Conservation (phyloP, 2,888 invertebrate genomes). For the Agrypnus murinus region DNA sequence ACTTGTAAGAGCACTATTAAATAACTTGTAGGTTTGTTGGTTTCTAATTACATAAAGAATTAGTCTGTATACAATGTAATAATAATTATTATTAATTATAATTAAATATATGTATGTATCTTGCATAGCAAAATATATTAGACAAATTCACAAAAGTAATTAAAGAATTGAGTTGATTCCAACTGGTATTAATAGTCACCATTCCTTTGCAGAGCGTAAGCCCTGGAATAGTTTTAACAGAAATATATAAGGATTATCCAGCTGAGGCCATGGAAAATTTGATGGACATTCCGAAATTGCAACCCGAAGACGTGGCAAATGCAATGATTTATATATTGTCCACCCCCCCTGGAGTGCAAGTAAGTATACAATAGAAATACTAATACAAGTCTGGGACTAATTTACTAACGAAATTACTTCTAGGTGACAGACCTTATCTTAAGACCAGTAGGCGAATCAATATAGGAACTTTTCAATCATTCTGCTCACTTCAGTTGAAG, state of each 20-base stretch:
- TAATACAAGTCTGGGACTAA: not conserved
- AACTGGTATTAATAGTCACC: too few relatives aligned
- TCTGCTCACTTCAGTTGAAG: not conserved
- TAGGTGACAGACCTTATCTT: constrained; percentile 46
- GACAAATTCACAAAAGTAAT: too few relatives aligned
- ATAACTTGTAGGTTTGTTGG: too few relatives aligned
- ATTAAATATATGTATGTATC: too few relatives aligned
- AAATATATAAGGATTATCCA: constrained; percentile 33
- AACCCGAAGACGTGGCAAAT: constrained; percentile 45
- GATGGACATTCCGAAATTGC: constrained; percentile 30
- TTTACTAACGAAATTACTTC: constrained; percentile 13
- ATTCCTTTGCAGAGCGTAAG: constrained; percentile 42
- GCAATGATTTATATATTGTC: constrained; percentile 42
- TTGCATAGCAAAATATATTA: too few relatives aligned
- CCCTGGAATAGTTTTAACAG: constrained; percentile 41
- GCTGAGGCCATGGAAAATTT: constrained; percentile 20
- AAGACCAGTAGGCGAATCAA: constrained; percentile 40
- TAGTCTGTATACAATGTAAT: too few relatives aligned
- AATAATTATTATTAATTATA: too few relatives aligned
- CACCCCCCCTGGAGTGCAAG: constrained; percentile 50
- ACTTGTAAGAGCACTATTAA: too few relatives aligned
- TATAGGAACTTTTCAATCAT: constrained; percentile 25
- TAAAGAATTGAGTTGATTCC: too few relatives aligned
- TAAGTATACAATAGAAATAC: constrained; percentile 20
- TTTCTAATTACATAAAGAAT: too few relatives aligned